Conservation (phyloP, 2,888 invertebrate species). For the Scaptomyza caliginosa region DNA sequence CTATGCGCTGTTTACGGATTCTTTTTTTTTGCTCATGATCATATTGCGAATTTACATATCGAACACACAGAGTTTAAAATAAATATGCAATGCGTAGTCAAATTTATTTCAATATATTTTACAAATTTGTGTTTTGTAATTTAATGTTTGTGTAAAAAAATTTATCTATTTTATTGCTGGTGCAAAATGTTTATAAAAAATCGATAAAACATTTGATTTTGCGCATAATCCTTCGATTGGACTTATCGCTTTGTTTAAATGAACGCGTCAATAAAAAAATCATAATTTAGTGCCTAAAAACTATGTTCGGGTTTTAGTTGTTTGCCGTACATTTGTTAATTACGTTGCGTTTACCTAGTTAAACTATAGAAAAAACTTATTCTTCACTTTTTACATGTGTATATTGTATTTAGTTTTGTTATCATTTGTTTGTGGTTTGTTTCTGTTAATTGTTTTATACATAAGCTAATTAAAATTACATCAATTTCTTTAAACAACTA, state of each 20-base stretch:
- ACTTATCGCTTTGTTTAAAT: conserved; percentile 34
- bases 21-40: conserved; percentile 17
- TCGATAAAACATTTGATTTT: conserved; percentile 30
- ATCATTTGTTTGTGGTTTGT: conserved; percentile 35
- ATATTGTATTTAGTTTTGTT: conserved; percentile 21
- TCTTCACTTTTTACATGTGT: conserved; percentile 60
- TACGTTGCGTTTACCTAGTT: conserved; percentile 67
- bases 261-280: conserved; percentile 49
- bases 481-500: conserved; percentile 65
- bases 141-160: conserved; percentile 41
- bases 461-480: conserved; percentile 65
- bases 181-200: conserved; percentile 33
- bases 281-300: conserved; percentile 38
- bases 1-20: conserved; percentile 63
- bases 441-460: conserved; percentile 49
- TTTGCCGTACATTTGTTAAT: conserved; percentile 63
- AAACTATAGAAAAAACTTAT: conserved; percentile 63
- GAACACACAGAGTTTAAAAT: conserved; percentile 49
- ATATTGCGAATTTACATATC: conserved; percentile 42
- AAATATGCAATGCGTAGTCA: conserved; percentile 22
- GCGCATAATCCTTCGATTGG: conserved; percentile 15
- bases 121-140: conserved; percentile 24
- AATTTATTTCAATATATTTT: conserved; percentile 42
- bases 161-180: conserved; percentile 53
- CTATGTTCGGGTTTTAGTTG: conserved; percentile 47